Conservation (phyloP, 2,113 vertebrate species). For the Chaetodon auriga region DNA sequence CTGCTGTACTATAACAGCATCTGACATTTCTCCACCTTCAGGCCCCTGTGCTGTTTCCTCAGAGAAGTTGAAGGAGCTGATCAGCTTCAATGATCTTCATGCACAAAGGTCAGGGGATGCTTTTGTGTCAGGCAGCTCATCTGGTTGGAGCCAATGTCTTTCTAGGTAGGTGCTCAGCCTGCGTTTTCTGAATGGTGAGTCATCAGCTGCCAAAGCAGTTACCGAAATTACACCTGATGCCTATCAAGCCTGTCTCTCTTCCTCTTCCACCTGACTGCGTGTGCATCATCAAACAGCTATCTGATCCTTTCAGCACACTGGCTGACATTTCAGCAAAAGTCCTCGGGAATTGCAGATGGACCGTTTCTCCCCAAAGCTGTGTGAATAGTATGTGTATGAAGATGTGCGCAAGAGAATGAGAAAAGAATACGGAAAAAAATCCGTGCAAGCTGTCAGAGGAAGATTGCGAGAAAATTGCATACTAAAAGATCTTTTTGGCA, state of each 20-base stretch:
- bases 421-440: background rate
- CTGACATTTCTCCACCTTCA: slow-evolving; percentile 44
- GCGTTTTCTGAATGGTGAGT: slow-evolving; percentile 66
- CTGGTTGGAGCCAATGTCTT: slow-evolving; percentile 40
- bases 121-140: slow-evolving; percentile 42
- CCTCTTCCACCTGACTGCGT: slow-evolving; percentile 73
- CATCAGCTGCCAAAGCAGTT: slow-evolving; percentile 76
- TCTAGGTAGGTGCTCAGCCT: slow-evolving; percentile 44
- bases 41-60: slow-evolving; percentile 21
- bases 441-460: slow-evolving; percentile 9
- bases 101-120: slow-evolving; percentile 69
- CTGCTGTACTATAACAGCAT: slow-evolving; percentile 36
- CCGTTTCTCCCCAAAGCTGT: slow-evolving; percentile 42
- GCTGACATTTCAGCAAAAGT: slow-evolving; percentile 79
- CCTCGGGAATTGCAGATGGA: slow-evolving; percentile 64
- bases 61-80: slow-evolving; percentile 42
- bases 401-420: background rate
- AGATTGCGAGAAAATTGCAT: slow-evolving; percentile 12
- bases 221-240: slow-evolving; percentile 83
- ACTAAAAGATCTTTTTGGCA: background rate
- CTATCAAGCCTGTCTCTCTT: slow-evolving; percentile 76
- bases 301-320: slow-evolving; percentile 75
- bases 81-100: slow-evolving; percentile 72
- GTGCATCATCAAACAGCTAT: slow-evolving; percentile 80
- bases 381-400: background rate